Evolutionary conservation across 2,888 invertebrate species (phyloP).

Genomic region (Rotaria sp.): DNA sequence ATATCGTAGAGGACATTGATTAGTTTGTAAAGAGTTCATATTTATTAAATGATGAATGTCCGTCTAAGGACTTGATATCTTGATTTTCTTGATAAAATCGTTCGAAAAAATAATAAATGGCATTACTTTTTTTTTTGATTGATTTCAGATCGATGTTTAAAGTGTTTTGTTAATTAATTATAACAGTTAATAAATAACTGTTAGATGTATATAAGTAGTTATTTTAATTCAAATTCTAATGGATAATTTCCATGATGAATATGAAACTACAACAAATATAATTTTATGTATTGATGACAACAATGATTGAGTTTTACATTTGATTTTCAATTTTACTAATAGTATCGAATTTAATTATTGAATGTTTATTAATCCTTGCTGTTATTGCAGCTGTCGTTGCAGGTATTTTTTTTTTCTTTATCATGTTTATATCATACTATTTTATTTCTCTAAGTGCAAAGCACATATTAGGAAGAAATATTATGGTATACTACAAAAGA

Average conservation of each 20-base stretch:
- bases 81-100: not conserved
- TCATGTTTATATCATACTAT: too few relatives aligned
- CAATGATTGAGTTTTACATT: not conserved
- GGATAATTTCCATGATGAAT: slow-evolving; percentile 85
- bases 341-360: too few relatives aligned
- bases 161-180: slow-evolving; percentile 71
- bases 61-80: slow-evolving; percentile 38
- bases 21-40: not conserved
- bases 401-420: too few relatives aligned
- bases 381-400: too few relatives aligned
- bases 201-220: slow-evolving; percentile 62
- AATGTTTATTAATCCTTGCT: too few relatives aligned
- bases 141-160: slow-evolving; percentile 64
- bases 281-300: slow-evolving; percentile 61
- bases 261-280: slow-evolving; percentile 89
- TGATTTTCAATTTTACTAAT: too few relatives aligned
- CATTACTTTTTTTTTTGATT: slow-evolving; percentile 89
- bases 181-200: slow-evolving; percentile 71
- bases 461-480: too few relatives aligned
- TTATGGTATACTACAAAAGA: too few relatives aligned
- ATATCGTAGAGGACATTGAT: slow-evolving; percentile 60
- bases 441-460: too few relatives aligned
- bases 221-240: slow-evolving; percentile 76
- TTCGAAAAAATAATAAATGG: slow-evolving; percentile 68
- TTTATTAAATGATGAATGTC: not conserved